Base-by-base conservation (phyloP, 2,797 vertebrate species). In the Percopsis omiscomaycus region DNA sequence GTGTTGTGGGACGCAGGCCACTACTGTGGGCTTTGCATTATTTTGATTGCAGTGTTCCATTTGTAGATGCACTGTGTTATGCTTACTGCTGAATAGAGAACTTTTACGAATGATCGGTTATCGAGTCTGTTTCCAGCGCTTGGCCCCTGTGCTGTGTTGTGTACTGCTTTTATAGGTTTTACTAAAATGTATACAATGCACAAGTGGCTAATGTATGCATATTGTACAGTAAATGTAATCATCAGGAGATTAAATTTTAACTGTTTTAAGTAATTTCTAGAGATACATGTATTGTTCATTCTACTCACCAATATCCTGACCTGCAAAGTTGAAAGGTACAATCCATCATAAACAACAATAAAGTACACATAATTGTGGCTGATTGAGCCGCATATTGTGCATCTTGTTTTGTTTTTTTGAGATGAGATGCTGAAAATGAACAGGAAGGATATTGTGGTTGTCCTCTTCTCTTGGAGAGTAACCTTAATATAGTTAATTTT, bases 381-480 rank as follows among this genome's bases (percentile, higher is more conserved):
- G 54, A 68, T 32, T 22, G 13, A 44, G 5, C 5, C 10, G 32
- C 15, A 22, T 53, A 14, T 61, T 53, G 57, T 54, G 29, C 46
- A 1, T 14, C 65, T 69, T 46, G 46, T 77, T n/a, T n/a, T n/a
- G n/a, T n/a, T n/a, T n/a, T n/a, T n/a, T n/a, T n/a, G n/a, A 61
- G 80, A 47, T 66, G 77, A 67, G 74, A 57, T 57, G 76, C 72
- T 85, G 58, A 83, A 84, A 79, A 75, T 61, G 69, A 82, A 86
- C 91, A 92, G 91, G 91, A 92, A 92, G 91, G 91, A 92, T 90
- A 71, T 80, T 90, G 91, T 92, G 91, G 91, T 90, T 84, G 88
- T 88, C 88, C 83, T 88, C 85, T 86, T 80, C 78, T 86, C 82
- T 83, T 92, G 90, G 89, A 92, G 91, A 91, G 84, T 80, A 87